A percentile compares a stretch with the other conserved stretches of the same genome.
phyloP scores from a whole-genome alignment of 2,888 invertebrate species.

The Drosophila nr. perissopoda region DNA sequence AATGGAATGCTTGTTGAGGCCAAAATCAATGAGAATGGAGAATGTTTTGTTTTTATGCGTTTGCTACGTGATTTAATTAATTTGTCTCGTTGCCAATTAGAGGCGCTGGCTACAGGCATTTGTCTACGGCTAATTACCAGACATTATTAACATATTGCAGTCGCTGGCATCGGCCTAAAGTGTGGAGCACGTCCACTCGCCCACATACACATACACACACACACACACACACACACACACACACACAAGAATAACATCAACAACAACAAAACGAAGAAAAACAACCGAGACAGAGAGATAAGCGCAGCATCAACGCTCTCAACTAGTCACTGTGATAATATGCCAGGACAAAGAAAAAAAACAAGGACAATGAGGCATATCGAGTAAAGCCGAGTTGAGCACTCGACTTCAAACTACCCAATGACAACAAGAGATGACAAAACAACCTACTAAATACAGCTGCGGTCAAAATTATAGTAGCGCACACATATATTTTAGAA shows the following conservation, averaged over 20 bases:
- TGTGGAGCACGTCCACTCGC: conserved; percentile 10
- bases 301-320: conserved; percentile 40
- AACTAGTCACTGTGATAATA: conserved; percentile 48
- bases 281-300: conserved; percentile 27
- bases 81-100: conserved; percentile 57
- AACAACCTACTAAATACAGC: not conserved
- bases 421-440: not conserved
- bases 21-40: conserved; percentile 18
- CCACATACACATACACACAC: not conserved
- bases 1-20: not conserved
- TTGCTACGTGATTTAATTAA: conserved; percentile 79
- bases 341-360: conserved; percentile 9
- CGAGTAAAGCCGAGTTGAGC: no score
- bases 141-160: conserved; percentile 69
- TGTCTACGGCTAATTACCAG: conserved; percentile 65
- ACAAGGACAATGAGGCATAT: conserved; percentile 6
- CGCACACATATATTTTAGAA: not conserved
- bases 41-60: conserved; percentile 64
- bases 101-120: conserved; percentile 49
- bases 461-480: not conserved
- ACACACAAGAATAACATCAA: conserved; percentile 4
- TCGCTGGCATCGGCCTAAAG: conserved; percentile 18
- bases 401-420: conserved; percentile 23
- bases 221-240: not conserved
- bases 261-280: not conserved